Evolutionary conservation across 2,888 invertebrate species (phyloP).

Genomic region (Drosophila algonquin): DNA sequence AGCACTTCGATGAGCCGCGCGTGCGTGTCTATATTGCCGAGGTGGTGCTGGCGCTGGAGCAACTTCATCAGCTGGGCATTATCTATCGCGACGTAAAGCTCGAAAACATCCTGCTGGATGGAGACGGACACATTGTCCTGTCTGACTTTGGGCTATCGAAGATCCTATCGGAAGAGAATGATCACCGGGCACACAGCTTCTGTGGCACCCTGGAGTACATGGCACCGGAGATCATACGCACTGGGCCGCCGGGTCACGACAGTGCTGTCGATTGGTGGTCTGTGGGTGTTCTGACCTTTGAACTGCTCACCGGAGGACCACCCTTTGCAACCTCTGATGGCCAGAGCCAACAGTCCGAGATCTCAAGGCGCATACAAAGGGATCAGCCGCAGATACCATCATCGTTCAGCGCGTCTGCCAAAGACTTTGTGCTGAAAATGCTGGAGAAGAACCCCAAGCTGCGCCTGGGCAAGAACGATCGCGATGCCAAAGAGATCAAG

Average conservation of each 20-base stretch:
- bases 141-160: conserved; percentile 99
- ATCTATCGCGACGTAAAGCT: conserved; percentile 99
- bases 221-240: conserved; percentile 94
- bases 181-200: conserved; percentile 96
- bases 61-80: conserved; percentile 97
- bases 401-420: conserved; percentile 88
- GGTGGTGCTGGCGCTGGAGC: conserved; percentile 97
- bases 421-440: conserved; percentile 91
- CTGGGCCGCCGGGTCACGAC: conserved; percentile 96
- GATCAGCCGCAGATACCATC: conserved; percentile 95
- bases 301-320: conserved; percentile 97
- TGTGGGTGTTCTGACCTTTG: conserved; percentile 97
- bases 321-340: conserved; percentile 98
- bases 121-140: conserved; percentile 96
- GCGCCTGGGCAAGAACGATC: conserved; percentile 91
- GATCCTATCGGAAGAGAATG: conserved; percentile 88
- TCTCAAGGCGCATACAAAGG: conserved; percentile 94
- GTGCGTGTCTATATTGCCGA: conserved; percentile 98
- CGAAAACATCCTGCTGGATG: conserved; percentile 97
- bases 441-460: conserved; percentile 95
- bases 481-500: conserved; percentile 95
- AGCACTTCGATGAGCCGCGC: conserved; percentile 95
- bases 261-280: conserved; percentile 99
- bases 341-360: conserved; percentile 96
- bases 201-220: conserved; percentile 99